Evolutionary conservation across 2,797 vertebrate genomes (phyloP), one percentile per base, ranked within the genome.

Genomic region (Clarias pachynema): DNA sequence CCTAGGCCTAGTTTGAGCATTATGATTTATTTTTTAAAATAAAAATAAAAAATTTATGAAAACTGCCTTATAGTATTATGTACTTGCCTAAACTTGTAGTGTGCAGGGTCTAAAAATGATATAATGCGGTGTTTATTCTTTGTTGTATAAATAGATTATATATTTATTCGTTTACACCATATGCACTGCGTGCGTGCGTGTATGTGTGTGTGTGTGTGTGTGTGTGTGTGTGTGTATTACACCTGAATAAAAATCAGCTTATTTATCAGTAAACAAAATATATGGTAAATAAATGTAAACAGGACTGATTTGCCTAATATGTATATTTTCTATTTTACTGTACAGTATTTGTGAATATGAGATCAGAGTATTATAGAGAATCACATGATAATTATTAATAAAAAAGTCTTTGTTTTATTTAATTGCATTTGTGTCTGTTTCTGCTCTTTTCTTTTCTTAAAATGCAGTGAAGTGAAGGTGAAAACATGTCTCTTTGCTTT

Each of bases 81-180:
- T 24, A 60, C 56, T 34, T 12, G 31, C 24, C 16, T 53, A 73
- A 53, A 53, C 56, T 31, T 24, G 20, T 18, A 24, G 29, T 15
- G 31, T 60, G 2, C 31, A 49, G 4, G 15, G 37, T 49, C 24
- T 63, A 65, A 37, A 26, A n/a, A 49, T 24, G 15, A 65, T 15
- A 22, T 5, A 22, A 57, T 44, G 1, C 6, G 16, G 24, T 26
- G 37, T 63, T 82, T 81, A 72, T 34, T 37, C 9, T 70, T 73
- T 31, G 22, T 73, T 85, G 74, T 78, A 83, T 81, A 81, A 78
- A 74, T 40, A 62, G 22, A 29, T 86, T 37, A 34, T 70, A 20
- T 79, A 63, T 31, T 15, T 56, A 73, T 80, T 44, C 7, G 26
- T 75, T 16, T 49, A 22, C 29, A 7, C 20, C 12, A 53, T 57